A percentile compares a stretch with the other conserved stretches of the same genome.
Conservation (phyloP, 2,888 invertebrate species). For the Muscina levida region DNA sequence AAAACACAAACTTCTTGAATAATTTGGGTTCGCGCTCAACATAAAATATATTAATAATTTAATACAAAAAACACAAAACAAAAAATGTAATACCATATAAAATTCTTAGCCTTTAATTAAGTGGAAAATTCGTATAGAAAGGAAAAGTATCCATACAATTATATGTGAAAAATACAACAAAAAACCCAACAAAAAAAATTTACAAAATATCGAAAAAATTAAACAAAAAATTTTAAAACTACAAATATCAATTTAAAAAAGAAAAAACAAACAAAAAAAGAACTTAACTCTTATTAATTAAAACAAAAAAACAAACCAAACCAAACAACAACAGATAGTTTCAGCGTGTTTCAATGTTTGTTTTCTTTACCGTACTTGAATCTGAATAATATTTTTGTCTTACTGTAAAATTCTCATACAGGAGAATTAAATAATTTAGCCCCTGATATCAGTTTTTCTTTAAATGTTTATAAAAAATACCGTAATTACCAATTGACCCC, state of each 20-base stretch:
- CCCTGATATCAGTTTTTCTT: slow-evolving; percentile 33
- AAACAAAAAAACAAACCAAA: slow-evolving; percentile 36
- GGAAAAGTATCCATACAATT: slow-evolving; percentile 47
- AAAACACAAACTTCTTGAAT: slow-evolving; percentile 60
- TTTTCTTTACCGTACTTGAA: slow-evolving; percentile 41
- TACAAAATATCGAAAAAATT: slow-evolving; percentile 38
- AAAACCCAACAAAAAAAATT: slow-evolving; percentile 53
- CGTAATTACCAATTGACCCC: slow-evolving; percentile 43
- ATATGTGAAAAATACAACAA: slow-evolving; percentile 45
- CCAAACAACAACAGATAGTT: slow-evolving; percentile 48
- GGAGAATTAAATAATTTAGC: slow-evolving; percentile 36
- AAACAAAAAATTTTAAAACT: slow-evolving; percentile 53
- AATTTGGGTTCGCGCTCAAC: slow-evolving; percentile 68
- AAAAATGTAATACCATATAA: slow-evolving; percentile 57
- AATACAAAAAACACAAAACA: slow-evolving; percentile 52
- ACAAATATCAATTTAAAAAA: slow-evolving; percentile 41
- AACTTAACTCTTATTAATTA: slow-evolving; percentile 45
- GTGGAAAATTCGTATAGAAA: slow-evolving; percentile 50
- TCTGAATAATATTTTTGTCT: slow-evolving; percentile 20
- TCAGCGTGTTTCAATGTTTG: slow-evolving; percentile 64
- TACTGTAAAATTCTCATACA: slow-evolving; percentile 32
- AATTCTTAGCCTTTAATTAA: slow-evolving; percentile 60
- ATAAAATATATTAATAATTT: slow-evolving; percentile 61
- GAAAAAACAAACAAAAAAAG: slow-evolving; percentile 38
- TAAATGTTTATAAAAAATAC: slow-evolving; percentile 53